These are phyloP conservation scores for Samia ricini DNA, from an alignment of 1,140 invertebrate genomes.

Conservation along the genomic window DNA sequence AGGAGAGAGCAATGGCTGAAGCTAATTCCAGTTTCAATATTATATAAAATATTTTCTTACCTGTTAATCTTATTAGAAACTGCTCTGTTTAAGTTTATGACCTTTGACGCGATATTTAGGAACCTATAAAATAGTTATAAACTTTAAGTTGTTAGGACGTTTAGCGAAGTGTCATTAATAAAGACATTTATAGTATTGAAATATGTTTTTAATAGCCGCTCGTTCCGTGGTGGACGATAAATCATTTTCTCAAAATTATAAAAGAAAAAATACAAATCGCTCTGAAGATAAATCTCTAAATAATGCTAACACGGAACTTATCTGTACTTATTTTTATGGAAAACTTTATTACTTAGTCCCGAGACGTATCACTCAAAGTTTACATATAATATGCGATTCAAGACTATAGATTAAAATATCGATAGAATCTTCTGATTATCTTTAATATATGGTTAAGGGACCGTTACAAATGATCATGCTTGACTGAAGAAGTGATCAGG, in stretches of 20 bases:
- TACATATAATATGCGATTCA: constrained; percentile 3
- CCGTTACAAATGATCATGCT: not conserved
- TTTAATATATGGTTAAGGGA: not conserved
- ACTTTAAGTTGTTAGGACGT: not conserved
- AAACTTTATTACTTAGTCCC: constrained; percentile 6
- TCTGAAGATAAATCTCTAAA: no score
- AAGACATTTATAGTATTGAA: not conserved
- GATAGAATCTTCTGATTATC: not conserved
- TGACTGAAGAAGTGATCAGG: not conserved
- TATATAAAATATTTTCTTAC: no score
- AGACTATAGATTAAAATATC: constrained; percentile 1
- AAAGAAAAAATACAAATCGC: no score
- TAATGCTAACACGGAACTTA: constrained; percentile 1
- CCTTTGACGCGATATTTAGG: no score
- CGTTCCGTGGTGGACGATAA: no score
- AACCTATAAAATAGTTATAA: no score
- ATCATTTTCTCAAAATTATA: no score
- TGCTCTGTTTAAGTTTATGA: no score
- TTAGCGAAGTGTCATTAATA: not conserved
- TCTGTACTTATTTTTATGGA: constrained; percentile 2
- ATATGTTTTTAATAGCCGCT: not conserved
- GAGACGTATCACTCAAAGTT: constrained; percentile 6
- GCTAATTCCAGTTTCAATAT: no score
- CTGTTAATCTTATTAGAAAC: no score
- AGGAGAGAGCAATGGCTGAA: no score